Percentiles rank a stretch among this genome's conserved stretches.
Conservation (phyloP, 2,113 vertebrate genomes). For the Coturnix japonica region DNA sequence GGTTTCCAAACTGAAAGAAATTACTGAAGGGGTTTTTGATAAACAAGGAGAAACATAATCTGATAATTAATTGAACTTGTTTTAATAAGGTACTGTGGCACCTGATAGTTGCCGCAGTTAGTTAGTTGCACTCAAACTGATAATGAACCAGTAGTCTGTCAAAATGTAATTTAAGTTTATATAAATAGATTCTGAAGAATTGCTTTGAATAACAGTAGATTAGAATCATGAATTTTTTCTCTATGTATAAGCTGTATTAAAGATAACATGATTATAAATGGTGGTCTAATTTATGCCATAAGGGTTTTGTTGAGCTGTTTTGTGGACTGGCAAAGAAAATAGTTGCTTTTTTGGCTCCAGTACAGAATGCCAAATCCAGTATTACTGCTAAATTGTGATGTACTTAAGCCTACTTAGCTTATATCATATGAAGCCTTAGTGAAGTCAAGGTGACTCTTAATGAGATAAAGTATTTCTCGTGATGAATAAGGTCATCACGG, state of each 20-base stretch:
- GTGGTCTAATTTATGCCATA: neutral
- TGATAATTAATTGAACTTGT: neutral
- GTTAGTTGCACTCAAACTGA: neutral
- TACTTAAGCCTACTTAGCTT: neutral
- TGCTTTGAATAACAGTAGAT: neutral
- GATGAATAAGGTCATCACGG: conserved; percentile 5
- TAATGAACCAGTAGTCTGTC: neutral
- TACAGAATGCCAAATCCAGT: neutral
- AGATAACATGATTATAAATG: neutral
- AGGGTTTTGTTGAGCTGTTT: neutral
- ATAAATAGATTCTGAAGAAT: neutral
- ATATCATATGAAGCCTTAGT: neutral
- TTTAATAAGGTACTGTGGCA: neutral
- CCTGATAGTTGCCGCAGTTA: neutral
- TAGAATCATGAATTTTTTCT: neutral
- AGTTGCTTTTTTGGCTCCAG: neutral
- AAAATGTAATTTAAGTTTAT: neutral
- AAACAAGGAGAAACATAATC: neutral
- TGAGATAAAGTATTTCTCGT: neutral
- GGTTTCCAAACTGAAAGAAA: neutral
- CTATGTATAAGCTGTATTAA: neutral
- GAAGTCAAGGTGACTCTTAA: conserved; percentile 1
- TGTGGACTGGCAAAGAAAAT: neutral
- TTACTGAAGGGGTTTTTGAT: neutral
- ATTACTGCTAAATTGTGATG: neutral